Evolutionary conservation across 2,888 invertebrate species (phyloP).

Genomic region (Acanthosepion pharaonis): DNA sequence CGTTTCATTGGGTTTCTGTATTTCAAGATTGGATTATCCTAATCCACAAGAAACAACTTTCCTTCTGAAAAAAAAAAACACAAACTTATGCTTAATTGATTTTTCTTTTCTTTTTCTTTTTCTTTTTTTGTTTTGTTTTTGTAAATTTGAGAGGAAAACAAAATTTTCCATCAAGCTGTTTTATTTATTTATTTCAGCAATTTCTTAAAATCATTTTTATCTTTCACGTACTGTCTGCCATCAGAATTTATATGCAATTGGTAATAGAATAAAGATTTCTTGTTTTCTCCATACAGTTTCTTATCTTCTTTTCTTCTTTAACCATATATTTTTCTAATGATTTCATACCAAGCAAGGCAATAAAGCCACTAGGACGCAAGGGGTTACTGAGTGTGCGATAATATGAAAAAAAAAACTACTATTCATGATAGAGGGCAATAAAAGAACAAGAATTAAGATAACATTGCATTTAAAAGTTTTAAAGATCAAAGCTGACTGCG

Average conservation of each 20-base stretch:
- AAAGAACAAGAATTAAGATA: too few relatives aligned
- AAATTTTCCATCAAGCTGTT: not conserved
- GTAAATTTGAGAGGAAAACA: not conserved
- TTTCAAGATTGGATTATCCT: not conserved
- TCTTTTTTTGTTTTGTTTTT: not conserved
- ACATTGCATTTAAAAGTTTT: too few relatives aligned
- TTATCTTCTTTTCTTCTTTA: not conserved
- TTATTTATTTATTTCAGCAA: not conserved
- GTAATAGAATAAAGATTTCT: slow-evolving; percentile 11
- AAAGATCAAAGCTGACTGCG: too few relatives aligned
- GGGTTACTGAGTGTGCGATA: too few relatives aligned
- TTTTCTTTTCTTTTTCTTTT: too few relatives aligned
- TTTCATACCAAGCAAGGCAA: too few relatives aligned
- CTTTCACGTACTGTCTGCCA: not conserved
- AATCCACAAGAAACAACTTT: not conserved
- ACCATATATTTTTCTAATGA: too few relatives aligned
- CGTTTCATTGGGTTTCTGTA: not conserved
- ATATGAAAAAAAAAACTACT: too few relatives aligned
- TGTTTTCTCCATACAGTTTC: not conserved
- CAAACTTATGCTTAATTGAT: too few relatives aligned
- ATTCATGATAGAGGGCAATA: too few relatives aligned
- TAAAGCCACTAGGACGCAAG: too few relatives aligned
- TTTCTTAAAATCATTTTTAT: not conserved
- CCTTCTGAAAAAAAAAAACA: not conserved
- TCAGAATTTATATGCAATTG: not conserved